Conservation (phyloP, 2,888 invertebrate species). For the Dioctria rufipes region DNA sequence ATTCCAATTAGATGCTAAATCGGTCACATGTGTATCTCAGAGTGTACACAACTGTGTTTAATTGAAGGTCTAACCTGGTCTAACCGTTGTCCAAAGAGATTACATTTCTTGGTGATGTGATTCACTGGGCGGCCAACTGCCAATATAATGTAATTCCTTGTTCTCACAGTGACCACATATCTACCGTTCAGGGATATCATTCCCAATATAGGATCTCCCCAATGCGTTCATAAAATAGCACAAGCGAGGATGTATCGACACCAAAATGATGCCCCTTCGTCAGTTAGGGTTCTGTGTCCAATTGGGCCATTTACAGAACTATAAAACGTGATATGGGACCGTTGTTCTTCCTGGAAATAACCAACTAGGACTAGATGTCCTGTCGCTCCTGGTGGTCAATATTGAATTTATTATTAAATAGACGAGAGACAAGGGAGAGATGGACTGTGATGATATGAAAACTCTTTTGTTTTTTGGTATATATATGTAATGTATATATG, state of each 20-base stretch:
- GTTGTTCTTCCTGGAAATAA: slow-evolving; percentile 32
- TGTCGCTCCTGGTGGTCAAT: slow-evolving; percentile 29
- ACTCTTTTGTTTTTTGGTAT: neutral
- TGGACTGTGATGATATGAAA: slow-evolving; percentile 21
- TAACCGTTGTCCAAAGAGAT: slow-evolving; percentile 46
- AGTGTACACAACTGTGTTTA: slow-evolving; percentile 56
- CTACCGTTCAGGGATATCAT: slow-evolving; percentile 42
- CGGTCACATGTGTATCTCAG: slow-evolving; percentile 55
- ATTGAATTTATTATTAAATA: slow-evolving; percentile 41
- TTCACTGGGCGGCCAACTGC: slow-evolving; percentile 52
- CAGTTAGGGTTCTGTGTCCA: slow-evolving; percentile 51
- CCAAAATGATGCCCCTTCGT: slow-evolving; percentile 53
- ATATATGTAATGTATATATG: slow-evolving; percentile 1
- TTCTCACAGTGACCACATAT: slow-evolving; percentile 27
- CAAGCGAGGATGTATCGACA: slow-evolving; percentile 51
- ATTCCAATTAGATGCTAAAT: slow-evolving; percentile 54
- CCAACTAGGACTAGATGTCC: neutral
- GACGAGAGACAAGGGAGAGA: neutral
- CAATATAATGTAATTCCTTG: slow-evolving; percentile 56
- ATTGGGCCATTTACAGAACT: slow-evolving; percentile 57
- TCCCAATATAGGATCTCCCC: slow-evolving; percentile 49
- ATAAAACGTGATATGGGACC: slow-evolving; percentile 54
- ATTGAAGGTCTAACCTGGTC: slow-evolving; percentile 48
- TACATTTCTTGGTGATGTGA: slow-evolving; percentile 55
- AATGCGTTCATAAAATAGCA: slow-evolving; percentile 23